phyloP scores from a whole-genome alignment of 2,797 vertebrate species.

The Chaetodon trifasciatus region DNA sequence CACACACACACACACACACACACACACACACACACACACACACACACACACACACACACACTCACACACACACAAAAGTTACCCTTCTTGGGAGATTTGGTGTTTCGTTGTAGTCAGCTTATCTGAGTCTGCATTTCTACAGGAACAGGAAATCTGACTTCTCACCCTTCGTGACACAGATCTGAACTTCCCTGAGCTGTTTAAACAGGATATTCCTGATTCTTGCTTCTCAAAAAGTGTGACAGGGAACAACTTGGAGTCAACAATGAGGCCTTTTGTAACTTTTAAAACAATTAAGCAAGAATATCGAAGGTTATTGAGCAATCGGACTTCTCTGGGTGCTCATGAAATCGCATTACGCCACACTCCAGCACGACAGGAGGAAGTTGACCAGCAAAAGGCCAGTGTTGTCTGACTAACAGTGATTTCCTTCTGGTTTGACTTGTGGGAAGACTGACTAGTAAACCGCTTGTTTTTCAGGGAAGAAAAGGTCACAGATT shows the following conservation, averaged over 20 bases:
- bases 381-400: conserved; percentile 38
- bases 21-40: conserved; percentile 27
- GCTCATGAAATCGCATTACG: conserved; percentile 56
- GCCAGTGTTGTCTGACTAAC: conserved; percentile 34
- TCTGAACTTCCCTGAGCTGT: neutral
- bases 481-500: conserved; percentile 2
- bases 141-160: conserved; percentile 58
- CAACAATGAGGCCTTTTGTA: conserved; percentile 16
- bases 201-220: conserved; percentile 46
- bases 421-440: conserved; percentile 33
- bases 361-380: conserved; percentile 26
- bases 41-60: conserved; percentile 32
- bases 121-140: conserved; percentile 43
- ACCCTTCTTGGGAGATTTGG: neutral
- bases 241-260: neutral
- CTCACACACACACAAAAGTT: conserved; percentile 7
- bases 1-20: conserved; percentile 19
- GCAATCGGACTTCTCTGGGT: conserved; percentile 30
- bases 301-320: conserved; percentile 30
- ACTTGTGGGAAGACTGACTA: conserved; percentile 1
- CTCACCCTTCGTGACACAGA: conserved; percentile 17
- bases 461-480: neutral
- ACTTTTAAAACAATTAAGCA: conserved; percentile 14
- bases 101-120: conserved; percentile 3
- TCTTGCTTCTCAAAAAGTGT: neutral